A percentile compares a stretch with the other conserved stretches of the same genome.
Evolutionary conservation across 2,113 vertebrate genomes (phyloP).

Genomic region (Podiceps cristatus): DNA sequence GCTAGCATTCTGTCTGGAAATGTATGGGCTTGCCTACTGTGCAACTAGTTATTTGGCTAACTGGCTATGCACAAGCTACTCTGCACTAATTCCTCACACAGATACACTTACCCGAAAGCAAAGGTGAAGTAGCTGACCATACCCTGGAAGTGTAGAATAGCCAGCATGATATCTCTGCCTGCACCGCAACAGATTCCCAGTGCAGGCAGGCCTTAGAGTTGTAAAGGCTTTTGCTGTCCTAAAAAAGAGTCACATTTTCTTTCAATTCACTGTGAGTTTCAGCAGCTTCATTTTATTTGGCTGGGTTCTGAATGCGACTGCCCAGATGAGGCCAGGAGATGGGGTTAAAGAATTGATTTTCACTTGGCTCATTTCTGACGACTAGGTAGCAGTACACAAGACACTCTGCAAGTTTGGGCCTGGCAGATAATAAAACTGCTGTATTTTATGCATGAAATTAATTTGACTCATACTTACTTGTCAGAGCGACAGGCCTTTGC

Average conservation of each 20-base stretch:
- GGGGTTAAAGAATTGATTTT: constrained; percentile 21
- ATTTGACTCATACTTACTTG: neutral
- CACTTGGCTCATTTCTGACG: neutral
- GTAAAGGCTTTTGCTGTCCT: neutral
- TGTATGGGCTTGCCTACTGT: neutral
- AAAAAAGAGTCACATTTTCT: neutral
- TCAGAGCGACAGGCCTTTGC: neutral
- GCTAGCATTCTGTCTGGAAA: neutral
- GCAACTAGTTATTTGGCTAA: neutral
- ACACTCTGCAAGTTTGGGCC: neutral
- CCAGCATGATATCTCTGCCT: neutral
- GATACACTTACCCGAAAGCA: neutral
- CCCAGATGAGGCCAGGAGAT: constrained; percentile 15
- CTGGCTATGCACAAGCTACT: neutral
- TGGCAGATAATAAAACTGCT: neutral
- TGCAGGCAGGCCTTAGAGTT: neutral
- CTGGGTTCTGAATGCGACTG: neutral
- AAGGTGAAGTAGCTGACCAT: neutral
- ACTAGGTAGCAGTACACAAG: neutral
- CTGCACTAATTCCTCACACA: neutral
- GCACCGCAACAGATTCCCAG: neutral
- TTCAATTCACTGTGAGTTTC: neutral
- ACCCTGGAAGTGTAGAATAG: neutral
- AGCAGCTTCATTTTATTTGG: neutral
- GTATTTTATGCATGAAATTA: neutral